Evolutionary conservation across 2,797 vertebrate species (phyloP).

Genomic region (Borostomias antarcticus): DNA sequence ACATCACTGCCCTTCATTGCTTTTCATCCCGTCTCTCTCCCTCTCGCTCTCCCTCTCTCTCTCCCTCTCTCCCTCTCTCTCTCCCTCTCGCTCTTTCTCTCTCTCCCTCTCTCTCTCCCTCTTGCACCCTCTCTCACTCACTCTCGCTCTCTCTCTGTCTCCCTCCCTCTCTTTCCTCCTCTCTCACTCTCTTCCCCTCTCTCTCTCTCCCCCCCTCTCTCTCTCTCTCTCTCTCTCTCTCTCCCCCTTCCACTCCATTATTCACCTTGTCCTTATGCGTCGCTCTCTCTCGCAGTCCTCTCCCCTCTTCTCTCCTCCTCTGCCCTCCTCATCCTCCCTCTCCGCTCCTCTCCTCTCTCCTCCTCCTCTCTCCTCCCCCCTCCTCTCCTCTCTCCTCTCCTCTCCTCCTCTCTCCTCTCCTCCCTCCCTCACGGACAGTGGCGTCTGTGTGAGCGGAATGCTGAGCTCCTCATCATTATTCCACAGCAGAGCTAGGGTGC

Average conservation of each 20-base stretch:
- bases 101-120: background rate
- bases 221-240: conserved; percentile 34
- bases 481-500: conserved; percentile 55
- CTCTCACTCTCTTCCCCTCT: no score
- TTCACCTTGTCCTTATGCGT: background rate
- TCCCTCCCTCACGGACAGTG: conserved; percentile 69
- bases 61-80: conserved; percentile 4
- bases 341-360: conserved; percentile 12
- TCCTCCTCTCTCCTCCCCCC: conserved; percentile 15
- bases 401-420: conserved; percentile 25
- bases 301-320: background rate
- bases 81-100: conserved; percentile 13
- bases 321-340: conserved; percentile 18
- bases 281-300: conserved; percentile 3
- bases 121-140: conserved; percentile 6
- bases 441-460: conserved; percentile 69
- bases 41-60: conserved; percentile 19
- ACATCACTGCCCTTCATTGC: conserved; percentile 47
- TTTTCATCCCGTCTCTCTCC: conserved; percentile 10
- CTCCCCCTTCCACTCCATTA: conserved; percentile 12
- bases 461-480: conserved; percentile 74
- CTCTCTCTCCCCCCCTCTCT: conserved; percentile 8
- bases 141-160: no score
- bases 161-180: no score
- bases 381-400: conserved; percentile 12